Percentiles rank a stretch among this genome's conserved stretches.
phyloP scores from a whole-genome alignment of 2,113 vertebrate species.

The Dicrurus megarhynchus region DNA sequence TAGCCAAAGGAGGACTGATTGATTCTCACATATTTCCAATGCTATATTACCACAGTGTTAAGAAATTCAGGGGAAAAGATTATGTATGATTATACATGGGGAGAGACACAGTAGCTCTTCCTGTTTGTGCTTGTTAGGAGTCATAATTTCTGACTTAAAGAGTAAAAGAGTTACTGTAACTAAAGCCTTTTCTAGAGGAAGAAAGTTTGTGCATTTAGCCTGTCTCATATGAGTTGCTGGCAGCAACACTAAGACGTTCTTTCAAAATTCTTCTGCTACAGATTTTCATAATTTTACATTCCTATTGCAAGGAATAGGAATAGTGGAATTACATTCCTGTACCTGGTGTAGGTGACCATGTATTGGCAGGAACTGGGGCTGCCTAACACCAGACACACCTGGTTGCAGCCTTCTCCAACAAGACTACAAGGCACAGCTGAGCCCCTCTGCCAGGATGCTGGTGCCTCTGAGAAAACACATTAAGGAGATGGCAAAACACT shows the following conservation, averaged over 20 bases:
- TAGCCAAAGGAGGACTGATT: background rate
- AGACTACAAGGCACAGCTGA: background rate
- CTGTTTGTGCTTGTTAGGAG: background rate
- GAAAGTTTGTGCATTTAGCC: background rate
- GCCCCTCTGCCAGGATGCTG: background rate
- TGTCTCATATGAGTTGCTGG: background rate
- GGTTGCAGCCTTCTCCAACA: background rate
- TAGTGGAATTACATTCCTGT: background rate
- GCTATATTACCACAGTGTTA: background rate
- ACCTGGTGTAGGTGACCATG: background rate
- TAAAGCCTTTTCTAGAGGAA: background rate
- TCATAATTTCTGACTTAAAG: background rate
- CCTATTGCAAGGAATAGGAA: background rate
- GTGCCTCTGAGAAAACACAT: background rate
- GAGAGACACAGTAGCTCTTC: background rate
- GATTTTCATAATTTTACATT: background rate
- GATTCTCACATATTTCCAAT: background rate
- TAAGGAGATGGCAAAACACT: background rate
- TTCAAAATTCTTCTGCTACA: background rate
- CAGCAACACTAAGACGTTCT: background rate
- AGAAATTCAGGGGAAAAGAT: background rate
- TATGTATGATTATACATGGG: no score
- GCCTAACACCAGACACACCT: background rate
- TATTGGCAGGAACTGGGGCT: background rate
- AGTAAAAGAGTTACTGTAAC: background rate